A percentile compares a stretch with the other conserved stretches of the same genome.
Conservation (phyloP, 2,113 vertebrate species). For the Sinocyclocheilus grahami region DNA sequence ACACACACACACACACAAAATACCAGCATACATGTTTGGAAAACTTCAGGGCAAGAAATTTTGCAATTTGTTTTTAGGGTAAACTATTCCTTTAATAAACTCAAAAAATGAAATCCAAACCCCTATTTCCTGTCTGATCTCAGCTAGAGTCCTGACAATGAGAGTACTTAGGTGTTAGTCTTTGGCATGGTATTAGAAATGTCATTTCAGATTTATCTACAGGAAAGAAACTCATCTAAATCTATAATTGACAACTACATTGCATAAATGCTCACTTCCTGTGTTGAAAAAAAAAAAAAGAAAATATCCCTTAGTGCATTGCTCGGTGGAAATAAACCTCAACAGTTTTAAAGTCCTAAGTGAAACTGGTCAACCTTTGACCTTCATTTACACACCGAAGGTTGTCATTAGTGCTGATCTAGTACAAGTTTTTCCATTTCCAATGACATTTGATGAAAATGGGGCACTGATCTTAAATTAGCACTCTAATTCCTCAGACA, state of each 20-base stretch:
- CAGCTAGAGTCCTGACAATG: neutral
- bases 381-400: neutral
- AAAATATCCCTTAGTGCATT: conserved; percentile 12
- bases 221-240: conserved; percentile 3
- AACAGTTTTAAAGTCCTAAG: neutral
- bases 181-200: conserved; percentile 69
- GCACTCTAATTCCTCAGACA: neutral
- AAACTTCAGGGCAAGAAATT: neutral
- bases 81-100: neutral
- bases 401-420: conserved; percentile 6
- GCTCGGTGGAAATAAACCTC: no score
- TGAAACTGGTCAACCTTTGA: neutral
- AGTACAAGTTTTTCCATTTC: neutral
- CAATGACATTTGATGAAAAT: neutral
- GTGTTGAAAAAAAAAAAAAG: neutral
- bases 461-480: neutral
- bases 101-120: neutral
- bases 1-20: neutral
- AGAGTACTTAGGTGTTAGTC: conserved; percentile 63
- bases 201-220: conserved; percentile 35
- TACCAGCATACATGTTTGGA: neutral
- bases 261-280: neutral
- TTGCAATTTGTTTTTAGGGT: no score
- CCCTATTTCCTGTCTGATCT: neutral
- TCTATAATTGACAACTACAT: neutral